phyloP scores from a whole-genome alignment of 2,888 invertebrate species.

The Idaea aversata region DNA sequence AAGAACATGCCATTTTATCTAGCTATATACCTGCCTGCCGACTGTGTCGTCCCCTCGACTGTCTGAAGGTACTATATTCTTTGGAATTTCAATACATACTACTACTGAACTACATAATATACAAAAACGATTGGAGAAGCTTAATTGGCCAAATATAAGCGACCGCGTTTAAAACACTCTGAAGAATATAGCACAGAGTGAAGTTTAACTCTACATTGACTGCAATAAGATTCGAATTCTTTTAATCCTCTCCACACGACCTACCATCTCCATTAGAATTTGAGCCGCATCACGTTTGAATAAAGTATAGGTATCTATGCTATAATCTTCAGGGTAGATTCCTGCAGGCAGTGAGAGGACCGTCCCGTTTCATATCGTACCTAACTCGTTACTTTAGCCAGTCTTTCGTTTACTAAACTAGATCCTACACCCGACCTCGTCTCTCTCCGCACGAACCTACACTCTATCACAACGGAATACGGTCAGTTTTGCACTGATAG shows the following conservation, averaged over 20 bases:
- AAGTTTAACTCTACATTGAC: background rate
- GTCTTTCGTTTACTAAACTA: constrained; percentile 78
- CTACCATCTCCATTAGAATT: background rate
- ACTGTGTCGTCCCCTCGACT: constrained; percentile 30
- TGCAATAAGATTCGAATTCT: background rate
- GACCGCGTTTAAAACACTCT: background rate
- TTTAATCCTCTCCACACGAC: background rate
- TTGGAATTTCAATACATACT: constrained; percentile 16
- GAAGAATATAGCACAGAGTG: background rate
- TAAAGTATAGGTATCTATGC: background rate
- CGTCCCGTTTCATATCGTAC: constrained; percentile 34
- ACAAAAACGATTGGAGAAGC: background rate
- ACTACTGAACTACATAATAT: constrained; percentile 16
- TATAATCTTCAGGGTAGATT: background rate
- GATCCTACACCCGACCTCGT: constrained; percentile 20
- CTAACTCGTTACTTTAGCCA: constrained; percentile 71
- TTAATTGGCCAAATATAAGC: constrained; percentile 6
- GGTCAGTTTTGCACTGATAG: constrained; percentile 5
- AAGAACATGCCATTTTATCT: constrained; percentile 59
- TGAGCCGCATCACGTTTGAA: background rate
- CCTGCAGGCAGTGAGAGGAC: constrained; percentile 18
- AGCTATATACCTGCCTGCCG: constrained; percentile 65
- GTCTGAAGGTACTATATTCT: constrained; percentile 24
- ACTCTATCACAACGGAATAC: constrained; percentile 12
- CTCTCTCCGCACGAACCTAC: constrained; percentile 12